Base-by-base conservation (phyloP, 2,888 invertebrate species). In the Phalera bucephala region DNA sequence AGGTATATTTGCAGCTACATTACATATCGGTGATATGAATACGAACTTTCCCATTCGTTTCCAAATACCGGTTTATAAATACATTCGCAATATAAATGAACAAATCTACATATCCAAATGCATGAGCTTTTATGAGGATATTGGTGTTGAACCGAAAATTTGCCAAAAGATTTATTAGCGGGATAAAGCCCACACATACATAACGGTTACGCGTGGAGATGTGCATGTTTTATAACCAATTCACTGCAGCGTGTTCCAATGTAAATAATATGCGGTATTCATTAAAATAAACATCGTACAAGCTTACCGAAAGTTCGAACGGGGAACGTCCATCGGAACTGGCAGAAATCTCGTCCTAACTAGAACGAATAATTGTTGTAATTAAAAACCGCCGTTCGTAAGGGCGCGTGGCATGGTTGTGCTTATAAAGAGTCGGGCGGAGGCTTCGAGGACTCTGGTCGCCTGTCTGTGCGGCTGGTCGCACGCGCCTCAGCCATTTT, bases 271-370 rank as follows among this genome's bases (percentile, higher is more conserved):
- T 62, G 49, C 43, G 53, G 47, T 53, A 60, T 65, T 59, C 44
- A 65, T 73, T 76, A 75, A 74, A 79, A 79, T 76, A 80, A 72
- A 68, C 62, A 22, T 32, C 33, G 40, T 32, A 55, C 48, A 57
- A 45, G 55, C 30, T 27, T 42, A 31, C 36, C 45, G 14, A 26
- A 46, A 42, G 46, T 59, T 71, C 42, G 50, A n/a, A n/a, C n/a
- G n/a, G n/a, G n/a, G n/a, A n/a, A 30, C 47, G 36, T 33, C 19
- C 37, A 47, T 52, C 53, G 60, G 62, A 82, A 84, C 85, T 84
- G 78, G 84, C 63, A 67, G 66, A 63, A 72, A 83, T 83, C 87
- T 75, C 70, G 85, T 79, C 70, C 31, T 75, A 86, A 85, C 87
- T 84, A 82, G 87, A 77, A 77, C 51, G 53, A 71, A 64, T 73